phyloP scores from a whole-genome alignment of 2,888 invertebrate genomes.

The Drosophila crucigera region DNA sequence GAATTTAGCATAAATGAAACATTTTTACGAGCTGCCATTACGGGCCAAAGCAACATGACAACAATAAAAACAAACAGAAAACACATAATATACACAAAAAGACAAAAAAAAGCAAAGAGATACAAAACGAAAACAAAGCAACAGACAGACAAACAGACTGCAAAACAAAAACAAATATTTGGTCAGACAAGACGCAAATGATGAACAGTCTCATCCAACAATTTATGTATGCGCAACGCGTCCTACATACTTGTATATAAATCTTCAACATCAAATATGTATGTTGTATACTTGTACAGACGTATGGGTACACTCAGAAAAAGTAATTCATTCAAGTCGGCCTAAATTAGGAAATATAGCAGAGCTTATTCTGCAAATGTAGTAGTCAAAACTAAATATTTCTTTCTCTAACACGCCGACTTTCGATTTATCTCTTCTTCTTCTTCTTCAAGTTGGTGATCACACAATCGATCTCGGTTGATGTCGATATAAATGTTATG shows the following conservation, averaged over 20 bases:
- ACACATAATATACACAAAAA: slow-evolving; percentile 45
- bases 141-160: slow-evolving; percentile 50
- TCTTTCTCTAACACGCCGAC: not conserved
- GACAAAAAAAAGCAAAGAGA: slow-evolving; percentile 36
- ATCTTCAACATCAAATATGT: slow-evolving; percentile 25
- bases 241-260: slow-evolving; percentile 36
- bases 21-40: slow-evolving; percentile 80
- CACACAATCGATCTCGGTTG: not conserved
- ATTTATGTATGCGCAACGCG: slow-evolving; percentile 68
- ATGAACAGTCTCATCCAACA: slow-evolving; percentile 58
- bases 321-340: not conserved
- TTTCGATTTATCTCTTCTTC: not conserved
- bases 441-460: not conserved
- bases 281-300: not conserved
- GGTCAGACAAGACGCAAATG: slow-evolving; percentile 62
- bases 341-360: not conserved
- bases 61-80: slow-evolving; percentile 59
- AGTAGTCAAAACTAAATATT: not conserved
- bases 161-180: slow-evolving; percentile 53
- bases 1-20: slow-evolving; percentile 81
- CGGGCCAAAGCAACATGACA: slow-evolving; percentile 63
- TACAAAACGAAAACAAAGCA: slow-evolving; percentile 32
- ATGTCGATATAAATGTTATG: not conserved
- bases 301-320: slow-evolving; percentile 24
- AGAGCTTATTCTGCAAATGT: not conserved